phyloP scores from a whole-genome alignment of 2,888 invertebrate species.

The Drosophila longiperda region DNA sequence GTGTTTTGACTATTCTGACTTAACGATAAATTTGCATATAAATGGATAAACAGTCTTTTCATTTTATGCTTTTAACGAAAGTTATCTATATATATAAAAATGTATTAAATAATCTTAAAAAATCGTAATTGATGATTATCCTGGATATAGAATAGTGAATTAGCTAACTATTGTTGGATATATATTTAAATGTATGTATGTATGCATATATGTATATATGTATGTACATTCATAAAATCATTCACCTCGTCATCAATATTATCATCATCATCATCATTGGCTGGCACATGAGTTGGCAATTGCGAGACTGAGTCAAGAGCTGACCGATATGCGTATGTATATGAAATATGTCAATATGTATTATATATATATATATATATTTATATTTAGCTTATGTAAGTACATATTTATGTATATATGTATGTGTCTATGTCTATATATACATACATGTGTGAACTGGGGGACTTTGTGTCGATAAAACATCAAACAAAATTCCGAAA shows the following conservation, averaged over 20 bases:
- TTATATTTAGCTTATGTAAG: neutral
- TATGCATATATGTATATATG: neutral
- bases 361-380: conserved; percentile 1
- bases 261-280: conserved; percentile 29
- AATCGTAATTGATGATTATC: conserved; percentile 9
- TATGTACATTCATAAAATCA: conserved; percentile 18
- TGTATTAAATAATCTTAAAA: neutral
- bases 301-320: conserved; percentile 50
- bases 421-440: conserved; percentile 16
- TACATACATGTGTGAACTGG: conserved; percentile 40
- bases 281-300: conserved; percentile 56
- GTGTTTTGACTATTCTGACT: neutral
- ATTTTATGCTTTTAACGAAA: neutral
- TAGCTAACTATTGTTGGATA: conserved; percentile 1
- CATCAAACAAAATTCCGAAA: conserved; percentile 83
- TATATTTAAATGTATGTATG: neutral
- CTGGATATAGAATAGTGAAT: neutral
- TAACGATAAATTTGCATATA: neutral
- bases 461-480: conserved; percentile 77
- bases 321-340: conserved; percentile 27
- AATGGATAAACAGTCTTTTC: neutral
- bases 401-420: conserved; percentile 21
- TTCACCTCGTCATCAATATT: conserved; percentile 30
- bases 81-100: neutral
- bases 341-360: conserved; percentile 1